Conservation (phyloP, 2,888 invertebrate genomes). For the Tinea pellionella region DNA sequence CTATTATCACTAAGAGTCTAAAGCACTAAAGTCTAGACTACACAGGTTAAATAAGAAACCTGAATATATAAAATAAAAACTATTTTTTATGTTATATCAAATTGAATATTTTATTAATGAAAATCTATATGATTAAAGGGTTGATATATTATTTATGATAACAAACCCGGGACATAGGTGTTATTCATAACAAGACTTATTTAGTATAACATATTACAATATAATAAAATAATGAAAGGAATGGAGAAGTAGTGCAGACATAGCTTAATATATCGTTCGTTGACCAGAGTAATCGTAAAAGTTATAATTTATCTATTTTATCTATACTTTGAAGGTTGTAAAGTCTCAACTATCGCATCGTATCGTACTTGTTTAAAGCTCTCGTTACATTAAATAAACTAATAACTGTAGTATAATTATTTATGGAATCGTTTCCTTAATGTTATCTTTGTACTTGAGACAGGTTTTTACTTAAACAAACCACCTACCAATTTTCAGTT, state of each 20-base stretch:
- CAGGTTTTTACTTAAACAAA: no score
- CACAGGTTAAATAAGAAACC: background rate
- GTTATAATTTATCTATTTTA: slow-evolving; percentile 5
- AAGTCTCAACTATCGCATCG: background rate
- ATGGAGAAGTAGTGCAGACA: background rate
- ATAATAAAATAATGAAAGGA: background rate
- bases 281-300: slow-evolving; percentile 1
- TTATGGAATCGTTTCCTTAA: no score
- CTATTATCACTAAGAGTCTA: background rate
- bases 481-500: background rate
- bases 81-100: no score
- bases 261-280: background rate
- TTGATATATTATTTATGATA: background rate
- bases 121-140: background rate
- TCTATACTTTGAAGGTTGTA: background rate
- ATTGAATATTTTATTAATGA: no score
- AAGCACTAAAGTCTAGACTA: background rate
- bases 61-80: no score
- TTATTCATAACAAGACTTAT: no score
- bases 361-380: background rate
- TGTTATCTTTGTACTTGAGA: no score
- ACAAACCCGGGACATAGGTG: background rate
- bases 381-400: background rate
- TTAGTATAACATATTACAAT: no score
- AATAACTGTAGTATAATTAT: no score